Percentiles rank a stretch among this genome's conserved stretches.
phyloP scores from a whole-genome alignment of 2,888 invertebrate genomes.

The Carcina quercana region DNA sequence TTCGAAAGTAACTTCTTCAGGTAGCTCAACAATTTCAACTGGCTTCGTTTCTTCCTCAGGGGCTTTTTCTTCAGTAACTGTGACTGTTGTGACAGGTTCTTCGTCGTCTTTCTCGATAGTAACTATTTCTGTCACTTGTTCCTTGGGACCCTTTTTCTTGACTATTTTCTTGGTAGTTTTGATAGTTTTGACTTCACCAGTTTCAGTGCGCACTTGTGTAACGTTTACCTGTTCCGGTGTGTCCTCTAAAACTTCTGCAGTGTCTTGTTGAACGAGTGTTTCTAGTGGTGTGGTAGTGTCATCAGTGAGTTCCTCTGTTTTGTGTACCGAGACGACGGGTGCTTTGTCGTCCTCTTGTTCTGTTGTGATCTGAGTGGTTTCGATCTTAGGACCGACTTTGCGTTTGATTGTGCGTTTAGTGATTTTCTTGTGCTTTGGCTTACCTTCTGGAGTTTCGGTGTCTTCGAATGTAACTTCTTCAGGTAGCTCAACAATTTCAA shows the following conservation, averaged over 20 bases:
- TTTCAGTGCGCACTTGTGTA: constrained; percentile 28
- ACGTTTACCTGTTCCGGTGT: constrained; percentile 49
- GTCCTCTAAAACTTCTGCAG: constrained; percentile 20
- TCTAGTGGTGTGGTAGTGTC: constrained; percentile 19
- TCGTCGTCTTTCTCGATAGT: constrained; percentile 27
- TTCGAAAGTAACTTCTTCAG: constrained; percentile 20
- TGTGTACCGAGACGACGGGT: constrained; percentile 45
- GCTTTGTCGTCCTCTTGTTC: constrained; percentile 22
- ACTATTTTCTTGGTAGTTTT: constrained; percentile 14
- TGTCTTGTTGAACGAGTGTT: constrained; percentile 10
- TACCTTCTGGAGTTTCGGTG: constrained; percentile 28
- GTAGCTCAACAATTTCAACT: constrained; percentile 22
- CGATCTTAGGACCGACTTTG: constrained; percentile 37
- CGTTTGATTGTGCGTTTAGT: constrained; percentile 47
- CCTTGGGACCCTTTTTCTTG: constrained; percentile 16
- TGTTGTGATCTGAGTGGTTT: constrained; percentile 24
- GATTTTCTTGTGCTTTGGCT: constrained; percentile 30
- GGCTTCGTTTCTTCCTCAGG: constrained; percentile 25
- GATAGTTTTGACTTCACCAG: constrained; percentile 21
- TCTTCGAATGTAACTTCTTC: constrained; percentile 35
- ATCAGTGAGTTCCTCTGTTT: constrained; percentile 23
- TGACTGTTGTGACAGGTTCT: constrained; percentile 21
- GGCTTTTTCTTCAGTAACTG: constrained; percentile 22
- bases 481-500: constrained; percentile 30
- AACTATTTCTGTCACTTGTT: constrained; percentile 22